These are phyloP conservation scores for Ophion ellenae DNA, from an alignment of 2,888 invertebrate genomes.

Conservation along the genomic window DNA sequence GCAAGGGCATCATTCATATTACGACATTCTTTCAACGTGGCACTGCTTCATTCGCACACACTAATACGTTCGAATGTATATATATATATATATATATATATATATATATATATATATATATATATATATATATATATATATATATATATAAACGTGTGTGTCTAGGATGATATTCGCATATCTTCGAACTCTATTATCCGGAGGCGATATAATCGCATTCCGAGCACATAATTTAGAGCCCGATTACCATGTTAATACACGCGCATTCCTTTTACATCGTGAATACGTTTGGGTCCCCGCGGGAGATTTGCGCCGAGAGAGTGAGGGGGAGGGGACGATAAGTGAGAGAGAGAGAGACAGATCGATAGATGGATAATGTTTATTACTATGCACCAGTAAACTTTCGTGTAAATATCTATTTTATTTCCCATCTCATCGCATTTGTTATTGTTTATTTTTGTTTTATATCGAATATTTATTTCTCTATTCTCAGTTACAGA, in stretches of 20 bases:
- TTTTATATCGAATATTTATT: too few relatives aligned
- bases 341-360: not conserved
- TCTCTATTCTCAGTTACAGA: too few relatives aligned
- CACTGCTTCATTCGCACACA: not conserved
- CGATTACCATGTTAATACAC: conserved; percentile 58
- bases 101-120: too few relatives aligned
- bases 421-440: too few relatives aligned
- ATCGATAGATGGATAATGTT: too few relatives aligned
- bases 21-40: conserved; percentile 20
- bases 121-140: too few relatives aligned
- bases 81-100: too few relatives aligned
- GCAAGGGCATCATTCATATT: conserved; percentile 20
- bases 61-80: not conserved
- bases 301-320: conserved; percentile 17
- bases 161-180: conserved; percentile 16
- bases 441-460: too few relatives aligned
- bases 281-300: conserved; percentile 32
- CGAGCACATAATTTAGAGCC: conserved; percentile 52
- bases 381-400: too few relatives aligned
- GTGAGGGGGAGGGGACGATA: not conserved
- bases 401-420: too few relatives aligned
- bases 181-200: conserved; percentile 42
- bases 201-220: conserved; percentile 53
- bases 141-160: not conserved
- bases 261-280: conserved; percentile 27